A percentile compares a stretch with the other conserved stretches of the same genome.
These are phyloP conservation scores for Hirtodrosophila cameraria DNA, from an alignment of 2,888 invertebrate species.

Conservation along the genomic window DNA sequence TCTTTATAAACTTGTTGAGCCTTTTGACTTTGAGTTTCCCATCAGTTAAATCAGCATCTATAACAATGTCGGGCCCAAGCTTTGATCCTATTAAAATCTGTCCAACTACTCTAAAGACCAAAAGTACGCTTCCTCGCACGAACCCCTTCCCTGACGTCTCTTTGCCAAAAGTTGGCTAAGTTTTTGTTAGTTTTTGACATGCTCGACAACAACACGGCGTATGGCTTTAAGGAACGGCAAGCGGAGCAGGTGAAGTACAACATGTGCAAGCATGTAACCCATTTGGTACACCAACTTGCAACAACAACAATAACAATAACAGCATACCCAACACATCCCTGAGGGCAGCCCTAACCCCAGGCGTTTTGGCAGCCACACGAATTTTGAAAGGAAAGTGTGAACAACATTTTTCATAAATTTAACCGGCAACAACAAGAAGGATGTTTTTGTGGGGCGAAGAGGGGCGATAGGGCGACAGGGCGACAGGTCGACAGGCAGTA, in stretches of 20 bases:
- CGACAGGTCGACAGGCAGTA: constrained; percentile 35
- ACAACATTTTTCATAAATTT: constrained; percentile 83
- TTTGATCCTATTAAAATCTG: constrained; percentile 42
- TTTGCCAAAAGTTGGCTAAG: constrained; percentile 10
- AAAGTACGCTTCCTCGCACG: background rate
- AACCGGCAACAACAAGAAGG: constrained; percentile 45
- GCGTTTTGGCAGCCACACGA: constrained; percentile 18
- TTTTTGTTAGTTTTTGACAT: constrained; percentile 23
- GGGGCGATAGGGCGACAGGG: constrained; percentile 1
- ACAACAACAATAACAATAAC: constrained; percentile 15
- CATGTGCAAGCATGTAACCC: constrained; percentile 74
- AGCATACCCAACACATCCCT: constrained; percentile 24
- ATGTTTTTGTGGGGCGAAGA: background rate
- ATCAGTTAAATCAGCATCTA: constrained; percentile 8
- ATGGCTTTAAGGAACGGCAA: background rate
- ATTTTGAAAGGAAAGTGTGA: constrained; percentile 74
- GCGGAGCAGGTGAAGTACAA: constrained; percentile 43
- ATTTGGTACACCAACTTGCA: constrained; percentile 68
- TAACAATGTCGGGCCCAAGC: constrained; percentile 13
- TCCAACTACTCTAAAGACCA: constrained; percentile 5
- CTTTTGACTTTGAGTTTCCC: background rate
- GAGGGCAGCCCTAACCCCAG: constrained; percentile 27
- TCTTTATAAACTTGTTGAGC: constrained; percentile 16
- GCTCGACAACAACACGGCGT: constrained; percentile 13
- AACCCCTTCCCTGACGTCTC: no score